Base-by-base conservation (phyloP, 2,113 vertebrate species). In the Thunnus maccoyii region DNA sequence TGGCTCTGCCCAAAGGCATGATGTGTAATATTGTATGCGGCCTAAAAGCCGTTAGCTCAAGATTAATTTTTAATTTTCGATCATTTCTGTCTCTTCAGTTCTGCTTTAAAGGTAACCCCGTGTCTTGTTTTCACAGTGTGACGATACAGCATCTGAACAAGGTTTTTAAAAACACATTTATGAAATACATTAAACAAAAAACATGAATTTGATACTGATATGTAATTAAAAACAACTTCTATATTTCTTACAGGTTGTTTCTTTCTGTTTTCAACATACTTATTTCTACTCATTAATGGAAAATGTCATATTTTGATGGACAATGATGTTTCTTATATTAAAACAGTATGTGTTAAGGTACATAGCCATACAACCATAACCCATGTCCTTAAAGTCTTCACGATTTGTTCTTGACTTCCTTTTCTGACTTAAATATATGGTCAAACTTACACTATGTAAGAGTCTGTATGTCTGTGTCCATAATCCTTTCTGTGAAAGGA, bases 401-500 rank as follows among this genome's bases (percentile, higher is more conserved):
- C 57, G 14, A 70, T 63, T 36, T 72, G 36, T 63, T 82, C 46
- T 71, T 41, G 44, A 78, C 22, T 85, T 86, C 61, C 1, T 10
- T 78, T 77, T 91, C 84, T 75, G 55, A 85, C 68, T 52, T 80
- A 58, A 65, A 48, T 89, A 77, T 88, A 72, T 87, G 74, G 72
- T 86, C 87, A 65, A 75, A 91, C 80, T 84, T 88, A 72, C 78
- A 72, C 57, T 84, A n/a, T 69, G 84, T 84, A 85, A 72, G 67
- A 88, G 93, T 91, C 86, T 90, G 78, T 90, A 89, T 91, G 92
- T 89, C 86, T 92, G 30, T 82, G 91, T 85, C 85, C 91, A 89
- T 94, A 88, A 87, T 96, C 97, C 97, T 97, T 98, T 97, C 96
- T 95, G 95, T 98, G 97, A 97, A 98, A 97, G 97, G 97, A 96